Evolutionary conservation across 2,113 vertebrate species (phyloP).

Genomic region (Spilogale gracilis): DNA sequence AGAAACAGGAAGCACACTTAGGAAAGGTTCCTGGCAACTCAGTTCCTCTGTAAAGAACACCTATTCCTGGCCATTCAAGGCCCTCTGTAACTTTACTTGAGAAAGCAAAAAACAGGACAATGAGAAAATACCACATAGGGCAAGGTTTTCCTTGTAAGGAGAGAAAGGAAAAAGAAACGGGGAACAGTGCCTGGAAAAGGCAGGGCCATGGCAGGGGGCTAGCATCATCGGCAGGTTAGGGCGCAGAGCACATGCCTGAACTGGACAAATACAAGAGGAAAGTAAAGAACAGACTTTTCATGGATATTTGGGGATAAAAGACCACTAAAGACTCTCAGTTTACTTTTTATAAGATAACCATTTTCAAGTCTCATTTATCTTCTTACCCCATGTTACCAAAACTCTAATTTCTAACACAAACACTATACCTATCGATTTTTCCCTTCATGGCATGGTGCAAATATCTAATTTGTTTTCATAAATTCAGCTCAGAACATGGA

Average conservation of each 20-base stretch:
- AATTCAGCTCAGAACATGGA: neutral
- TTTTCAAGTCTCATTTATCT: neutral
- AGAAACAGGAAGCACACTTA: neutral
- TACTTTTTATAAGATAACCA: neutral
- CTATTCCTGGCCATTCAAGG: neutral
- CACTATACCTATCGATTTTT: neutral
- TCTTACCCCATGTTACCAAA: neutral
- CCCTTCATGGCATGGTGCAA: neutral
- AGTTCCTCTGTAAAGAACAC: slow-evolving; percentile 36
- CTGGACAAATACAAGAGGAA: neutral
- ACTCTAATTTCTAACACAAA: slow-evolving; percentile 12
- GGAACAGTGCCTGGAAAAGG: neutral
- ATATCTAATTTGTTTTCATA: slow-evolving; percentile 8
- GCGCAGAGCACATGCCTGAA: neutral
- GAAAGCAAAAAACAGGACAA: neutral
- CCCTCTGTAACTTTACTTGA: slow-evolving; percentile 19
- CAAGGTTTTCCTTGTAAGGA: neutral
- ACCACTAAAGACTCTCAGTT: neutral
- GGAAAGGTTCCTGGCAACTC: slow-evolving; percentile 9
- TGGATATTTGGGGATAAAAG: neutral
- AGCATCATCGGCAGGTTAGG: neutral
- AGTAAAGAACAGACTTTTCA: neutral
- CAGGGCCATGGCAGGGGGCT: neutral
- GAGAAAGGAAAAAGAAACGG: neutral
- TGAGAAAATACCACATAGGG: slow-evolving; percentile 21